Evolutionary conservation across 2,888 invertebrate genomes (phyloP).

Genomic region (Macrosoma leucophasiata): DNA sequence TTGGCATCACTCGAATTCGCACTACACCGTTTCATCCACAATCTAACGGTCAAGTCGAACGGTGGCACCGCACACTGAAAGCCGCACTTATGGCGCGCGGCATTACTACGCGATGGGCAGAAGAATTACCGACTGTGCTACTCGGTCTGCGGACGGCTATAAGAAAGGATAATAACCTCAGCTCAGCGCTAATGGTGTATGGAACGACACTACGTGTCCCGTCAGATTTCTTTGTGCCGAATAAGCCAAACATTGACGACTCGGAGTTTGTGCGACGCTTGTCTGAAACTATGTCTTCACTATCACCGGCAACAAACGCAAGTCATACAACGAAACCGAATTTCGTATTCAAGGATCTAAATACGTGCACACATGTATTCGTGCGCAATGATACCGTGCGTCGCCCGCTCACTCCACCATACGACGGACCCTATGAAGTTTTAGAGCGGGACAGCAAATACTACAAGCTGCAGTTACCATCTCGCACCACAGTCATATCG

Average conservation of each 20-base stretch:
- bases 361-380: slow-evolving; percentile 24
- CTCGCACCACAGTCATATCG: slow-evolving; percentile 10
- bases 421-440: slow-evolving; percentile 23
- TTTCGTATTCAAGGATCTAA: slow-evolving; percentile 8
- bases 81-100: slow-evolving; percentile 4
- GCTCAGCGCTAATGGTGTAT: slow-evolving; percentile 8
- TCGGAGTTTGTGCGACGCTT: slow-evolving; percentile 1
- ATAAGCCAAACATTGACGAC: slow-evolving; percentile 1
- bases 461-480: too few species aligned
- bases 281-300: neutral
- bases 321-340: too few species aligned
- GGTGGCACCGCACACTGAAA: slow-evolving; percentile 4
- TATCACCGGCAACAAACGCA: neutral
- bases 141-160: slow-evolving; percentile 9
- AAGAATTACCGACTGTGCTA: slow-evolving; percentile 7
- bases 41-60: slow-evolving; percentile 7
- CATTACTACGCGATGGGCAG: slow-evolving; percentile 1
- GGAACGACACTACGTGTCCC: slow-evolving; percentile 4
- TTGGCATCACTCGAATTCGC: neutral
- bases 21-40: slow-evolving; percentile 12
- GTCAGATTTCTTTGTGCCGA: slow-evolving; percentile 6
- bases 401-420: slow-evolving; percentile 24
- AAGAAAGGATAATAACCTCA: slow-evolving; percentile 3
- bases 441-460: slow-evolving; percentile 11
- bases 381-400: slow-evolving; percentile 25